Conservation (phyloP, 1,140 invertebrate genomes). For the Manduca sexta region DNA sequence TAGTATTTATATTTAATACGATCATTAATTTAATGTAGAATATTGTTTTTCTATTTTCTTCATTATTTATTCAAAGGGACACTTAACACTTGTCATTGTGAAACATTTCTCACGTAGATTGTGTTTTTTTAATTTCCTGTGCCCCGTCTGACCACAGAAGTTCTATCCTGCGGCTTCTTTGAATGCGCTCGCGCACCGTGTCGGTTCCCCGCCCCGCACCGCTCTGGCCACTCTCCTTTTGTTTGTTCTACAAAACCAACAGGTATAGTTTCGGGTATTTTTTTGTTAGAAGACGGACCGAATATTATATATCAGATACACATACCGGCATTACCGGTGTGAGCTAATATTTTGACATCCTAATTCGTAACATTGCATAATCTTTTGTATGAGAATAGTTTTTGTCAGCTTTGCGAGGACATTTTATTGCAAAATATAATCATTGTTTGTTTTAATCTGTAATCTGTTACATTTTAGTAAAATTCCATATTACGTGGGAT, state of each 20-base stretch:
- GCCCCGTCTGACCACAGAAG: constrained; percentile 30
- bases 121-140: neutral
- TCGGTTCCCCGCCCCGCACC: constrained; percentile 18
- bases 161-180: constrained; percentile 51
- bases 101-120: neutral
- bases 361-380: neutral
- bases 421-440: no score
- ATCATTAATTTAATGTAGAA: no score
- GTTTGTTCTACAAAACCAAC: constrained; percentile 61
- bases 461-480: no score
- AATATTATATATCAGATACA: constrained; percentile 9
- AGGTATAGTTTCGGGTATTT: constrained; percentile 32
- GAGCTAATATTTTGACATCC: neutral
- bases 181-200: constrained; percentile 44
- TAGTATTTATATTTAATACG: no score
- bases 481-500: no score
- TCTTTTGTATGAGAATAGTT: neutral
- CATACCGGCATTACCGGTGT: neutral
- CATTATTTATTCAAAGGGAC: no score
- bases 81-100: no score
- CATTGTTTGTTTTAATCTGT: no score
- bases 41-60: no score
- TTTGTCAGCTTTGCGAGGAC: no score
- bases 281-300: constrained; percentile 14
- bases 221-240: constrained; percentile 47